Percentiles rank a stretch among this genome's conserved stretches.
Conservation (phyloP, 2,113 vertebrate species). For the Entelurus aequoreus region DNA sequence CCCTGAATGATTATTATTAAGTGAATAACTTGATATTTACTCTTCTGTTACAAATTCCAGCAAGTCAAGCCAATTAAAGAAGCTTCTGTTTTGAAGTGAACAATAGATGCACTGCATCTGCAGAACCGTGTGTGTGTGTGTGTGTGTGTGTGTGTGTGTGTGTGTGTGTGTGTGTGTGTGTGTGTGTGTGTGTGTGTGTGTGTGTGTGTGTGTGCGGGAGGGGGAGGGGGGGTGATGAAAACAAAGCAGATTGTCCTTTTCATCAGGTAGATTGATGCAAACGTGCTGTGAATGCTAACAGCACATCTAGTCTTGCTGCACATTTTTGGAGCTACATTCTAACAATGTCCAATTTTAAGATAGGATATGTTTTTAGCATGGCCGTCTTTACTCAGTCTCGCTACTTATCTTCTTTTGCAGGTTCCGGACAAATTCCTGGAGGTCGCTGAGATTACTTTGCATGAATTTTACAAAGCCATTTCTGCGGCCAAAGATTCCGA, state of each 20-base stretch:
- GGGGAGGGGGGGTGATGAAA: conserved; percentile 42
- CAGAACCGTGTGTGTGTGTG: conserved; percentile 24
- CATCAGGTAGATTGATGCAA: conserved; percentile 45
- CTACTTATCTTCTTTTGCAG: conserved; percentile 56
- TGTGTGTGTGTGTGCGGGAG: too few species aligned
- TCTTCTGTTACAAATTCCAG: conserved; percentile 14
- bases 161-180: too few species aligned
- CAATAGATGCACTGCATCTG: conserved; percentile 50
- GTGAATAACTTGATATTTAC: neutral
- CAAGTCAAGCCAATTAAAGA: conserved; percentile 55
- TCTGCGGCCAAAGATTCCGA: conserved; percentile 83
- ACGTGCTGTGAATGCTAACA: too few species aligned
- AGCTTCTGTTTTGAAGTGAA: conserved; percentile 42
- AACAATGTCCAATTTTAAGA: neutral
- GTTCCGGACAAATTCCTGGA: conserved; percentile 90
- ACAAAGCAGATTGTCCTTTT: conserved; percentile 58
- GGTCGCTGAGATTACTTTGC: conserved; percentile 85
- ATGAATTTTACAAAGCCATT: conserved; percentile 89
- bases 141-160: too few species aligned
- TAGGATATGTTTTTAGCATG: neutral
- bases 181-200: too few species aligned
- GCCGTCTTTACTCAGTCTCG: neutral
- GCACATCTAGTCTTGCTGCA: neutral
- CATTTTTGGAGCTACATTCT: neutral
- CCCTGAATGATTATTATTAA: neutral